These are phyloP conservation scores for Chrysochloris asiatica DNA, from an alignment of 2,113 vertebrate species.

Conservation along the genomic window DNA sequence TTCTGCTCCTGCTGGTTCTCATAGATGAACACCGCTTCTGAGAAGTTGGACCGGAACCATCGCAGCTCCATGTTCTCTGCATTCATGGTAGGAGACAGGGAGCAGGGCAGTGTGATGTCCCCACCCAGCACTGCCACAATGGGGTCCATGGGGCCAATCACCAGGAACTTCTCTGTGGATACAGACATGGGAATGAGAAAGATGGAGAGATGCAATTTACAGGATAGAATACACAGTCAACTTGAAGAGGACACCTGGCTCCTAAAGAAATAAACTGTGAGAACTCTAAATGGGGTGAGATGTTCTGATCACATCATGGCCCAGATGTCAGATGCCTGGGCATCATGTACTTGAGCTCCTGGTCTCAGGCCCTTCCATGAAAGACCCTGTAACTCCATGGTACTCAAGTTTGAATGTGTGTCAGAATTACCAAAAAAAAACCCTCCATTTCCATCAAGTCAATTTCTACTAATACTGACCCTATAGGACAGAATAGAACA, in stretches of 20 bases:
- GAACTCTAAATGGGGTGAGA: accelerated
- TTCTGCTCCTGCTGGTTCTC: neutral
- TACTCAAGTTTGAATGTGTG: accelerated
- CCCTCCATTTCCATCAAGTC: too few relatives aligned
- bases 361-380: neutral
- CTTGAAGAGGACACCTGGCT: too few relatives aligned
- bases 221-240: neutral
- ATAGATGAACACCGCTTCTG: neutral
- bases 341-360: neutral
- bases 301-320: too few relatives aligned
- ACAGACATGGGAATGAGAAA: neutral
- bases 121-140: neutral
- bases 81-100: neutral
- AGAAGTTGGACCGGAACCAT: constrained; percentile 23
- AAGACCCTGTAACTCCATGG: neutral
- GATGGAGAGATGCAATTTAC: accelerated
- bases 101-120: neutral
- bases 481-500: too few relatives aligned
- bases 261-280: neutral
- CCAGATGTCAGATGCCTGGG: neutral
- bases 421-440: neutral
- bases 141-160: neutral
- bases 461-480: too few relatives aligned
- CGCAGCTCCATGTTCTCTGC: constrained; percentile 11
- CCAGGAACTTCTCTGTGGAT: constrained; percentile 16